Base-by-base conservation (phyloP, 92 coral and sea anemone genomes). In the Metridium senile region DNA sequence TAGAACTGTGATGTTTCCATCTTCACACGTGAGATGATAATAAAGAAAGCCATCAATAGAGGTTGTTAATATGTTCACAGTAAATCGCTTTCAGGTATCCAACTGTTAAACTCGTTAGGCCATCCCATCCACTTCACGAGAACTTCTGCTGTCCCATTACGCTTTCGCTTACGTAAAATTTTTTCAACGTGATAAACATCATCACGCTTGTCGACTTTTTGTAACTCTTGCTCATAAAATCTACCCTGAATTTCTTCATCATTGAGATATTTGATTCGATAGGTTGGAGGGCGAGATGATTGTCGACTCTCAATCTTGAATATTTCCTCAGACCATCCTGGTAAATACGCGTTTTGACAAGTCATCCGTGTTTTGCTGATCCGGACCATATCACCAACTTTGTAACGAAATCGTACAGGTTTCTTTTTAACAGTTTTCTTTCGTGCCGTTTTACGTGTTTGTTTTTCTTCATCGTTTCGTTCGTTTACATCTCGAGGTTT, bases 121-220 rank as follows among this genome's bases (percentile, higher is more conserved):
- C 77, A 82, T 11, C 76, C 86, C 17, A 21, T 0, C 86, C 86
- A 82, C 35, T 82, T 82, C 9, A 82, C 82, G 18, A 82, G 82
- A 20, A 31, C 22, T 57, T 75, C 81, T 26, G 43, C 57, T 39
- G 27, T n/a, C 68, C 70, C 70, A 1, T 52, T 28, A 6, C 71
- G 73, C 25, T 70, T 68, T 18, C 72, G 72, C 22, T 46, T 75
- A 9, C 71, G 68, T 52, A 82, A 0, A 26, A 75, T 61, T 70
- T 75, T 75, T 52, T 82, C 82, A 1, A 82, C 65, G 13, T 54
- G 64, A 68, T 74, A 74, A 54, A 74, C 61, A 11, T 63, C 73
- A 52, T 80, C 70, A 1, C 18, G 49, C 39, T 80, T 62, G 16
- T 52, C 18, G 21, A 71, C 85, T 43, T 49, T 43, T 29, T 58